Evolutionary conservation across 2,797 vertebrate species (phyloP).

Genomic region (Rousettus madagascariensis): DNA sequence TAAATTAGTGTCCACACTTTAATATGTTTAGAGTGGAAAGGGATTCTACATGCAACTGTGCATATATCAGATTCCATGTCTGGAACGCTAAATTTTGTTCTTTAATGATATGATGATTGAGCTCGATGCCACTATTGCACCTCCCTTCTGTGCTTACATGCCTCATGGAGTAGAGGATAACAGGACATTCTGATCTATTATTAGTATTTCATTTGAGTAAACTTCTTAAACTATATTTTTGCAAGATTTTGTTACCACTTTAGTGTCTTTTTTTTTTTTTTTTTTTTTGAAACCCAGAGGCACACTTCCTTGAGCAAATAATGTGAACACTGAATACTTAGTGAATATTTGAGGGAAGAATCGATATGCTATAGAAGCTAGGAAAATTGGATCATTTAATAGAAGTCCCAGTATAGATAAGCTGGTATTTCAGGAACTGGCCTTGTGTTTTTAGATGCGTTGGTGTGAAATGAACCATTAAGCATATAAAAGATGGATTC

Average conservation of each 20-base stretch:
- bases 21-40: slow-evolving; percentile 85
- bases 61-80: slow-evolving; percentile 80
- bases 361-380: slow-evolving; percentile 70
- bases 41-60: slow-evolving; percentile 82
- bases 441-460: slow-evolving; percentile 64
- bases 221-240: slow-evolving; percentile 60
- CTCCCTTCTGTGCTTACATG: slow-evolving; percentile 30
- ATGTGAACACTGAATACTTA: slow-evolving; percentile 58
- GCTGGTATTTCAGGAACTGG: slow-evolving; percentile 68
- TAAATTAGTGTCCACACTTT: slow-evolving; percentile 85
- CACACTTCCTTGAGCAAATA: slow-evolving; percentile 54
- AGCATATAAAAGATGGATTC: slow-evolving; percentile 63
- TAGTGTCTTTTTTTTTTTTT: slow-evolving; percentile 38
- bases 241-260: slow-evolving; percentile 62
- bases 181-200: slow-evolving; percentile 44
- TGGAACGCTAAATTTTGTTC: slow-evolving; percentile 78
- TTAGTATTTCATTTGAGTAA: slow-evolving; percentile 53
- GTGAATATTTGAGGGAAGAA: slow-evolving; percentile 67
- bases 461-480: slow-evolving; percentile 64
- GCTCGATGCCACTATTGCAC: neutral
- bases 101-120: slow-evolving; percentile 74
- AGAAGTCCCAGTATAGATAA: slow-evolving; percentile 63
- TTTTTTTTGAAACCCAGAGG: slow-evolving; percentile 44
- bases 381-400: slow-evolving; percentile 70
- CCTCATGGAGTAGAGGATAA: neutral